phyloP scores from a whole-genome alignment of 2,888 invertebrate genomes.

The Buathra laborator region DNA sequence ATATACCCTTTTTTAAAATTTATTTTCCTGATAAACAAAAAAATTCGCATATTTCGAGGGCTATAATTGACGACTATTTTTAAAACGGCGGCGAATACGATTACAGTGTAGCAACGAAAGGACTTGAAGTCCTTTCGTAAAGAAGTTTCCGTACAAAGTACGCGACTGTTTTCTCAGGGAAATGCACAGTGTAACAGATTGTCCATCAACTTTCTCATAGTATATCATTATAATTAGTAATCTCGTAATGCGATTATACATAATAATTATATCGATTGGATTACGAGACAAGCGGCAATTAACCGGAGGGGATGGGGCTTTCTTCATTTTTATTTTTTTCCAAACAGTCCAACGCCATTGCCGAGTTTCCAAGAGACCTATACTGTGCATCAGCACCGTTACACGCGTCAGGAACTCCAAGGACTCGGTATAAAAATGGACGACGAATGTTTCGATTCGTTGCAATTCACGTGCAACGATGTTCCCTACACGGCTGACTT shows the following conservation, averaged over 20 bases:
- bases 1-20: neutral
- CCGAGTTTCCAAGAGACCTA: conserved; percentile 97
- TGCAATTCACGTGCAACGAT: conserved; percentile 78
- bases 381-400: conserved; percentile 90
- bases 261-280: conserved; percentile 1
- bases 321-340: conserved; percentile 26
- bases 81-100: too few species aligned
- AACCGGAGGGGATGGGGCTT: neutral
- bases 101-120: too few species aligned
- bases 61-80: neutral
- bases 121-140: too few species aligned
- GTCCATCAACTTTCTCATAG: neutral
- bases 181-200: neutral
- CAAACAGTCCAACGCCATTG: conserved; percentile 87
- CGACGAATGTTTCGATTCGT: conserved; percentile 92
- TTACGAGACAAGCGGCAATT: neutral
- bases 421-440: conserved; percentile 93
- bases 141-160: neutral
- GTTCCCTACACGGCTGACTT: conserved; percentile 80
- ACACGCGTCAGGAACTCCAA: conserved; percentile 88
- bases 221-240: neutral
- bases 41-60: neutral
- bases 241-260: neutral
- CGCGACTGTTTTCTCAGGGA: neutral
- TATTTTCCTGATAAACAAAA: too few species aligned